Evolutionary conservation across 2,113 vertebrate species (phyloP).

Genomic region (Archilochus colubris): DNA sequence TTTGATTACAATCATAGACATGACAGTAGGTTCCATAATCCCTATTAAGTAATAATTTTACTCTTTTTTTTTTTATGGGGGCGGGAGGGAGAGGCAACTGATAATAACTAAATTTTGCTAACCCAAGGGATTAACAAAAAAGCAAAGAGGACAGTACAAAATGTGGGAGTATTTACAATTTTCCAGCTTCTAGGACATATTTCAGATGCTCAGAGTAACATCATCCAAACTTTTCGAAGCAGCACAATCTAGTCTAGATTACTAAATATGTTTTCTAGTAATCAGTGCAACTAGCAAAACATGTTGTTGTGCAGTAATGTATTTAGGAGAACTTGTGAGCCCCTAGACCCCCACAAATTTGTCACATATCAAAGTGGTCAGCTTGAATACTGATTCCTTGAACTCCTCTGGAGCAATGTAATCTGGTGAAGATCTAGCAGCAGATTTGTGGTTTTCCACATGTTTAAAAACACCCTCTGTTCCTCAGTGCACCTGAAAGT

Average conservation of each 20-base stretch:
- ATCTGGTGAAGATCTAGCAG: not conserved
- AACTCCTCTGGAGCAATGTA: not conserved
- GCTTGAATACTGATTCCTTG: not conserved
- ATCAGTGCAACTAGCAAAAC: not conserved
- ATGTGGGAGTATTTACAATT: not conserved
- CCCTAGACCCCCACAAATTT: not conserved
- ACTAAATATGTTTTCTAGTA: not conserved
- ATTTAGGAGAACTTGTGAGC: not conserved
- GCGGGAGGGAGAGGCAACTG: rapidly evolving
- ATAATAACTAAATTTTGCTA: not conserved
- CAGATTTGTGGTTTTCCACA: not conserved
- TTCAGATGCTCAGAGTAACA: not conserved
- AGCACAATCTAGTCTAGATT: too few species aligned
- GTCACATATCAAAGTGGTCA: not conserved
- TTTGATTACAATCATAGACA: not conserved
- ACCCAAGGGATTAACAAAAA: not conserved
- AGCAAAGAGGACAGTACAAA: not conserved
- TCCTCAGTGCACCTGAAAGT: not conserved
- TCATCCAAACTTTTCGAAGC: not conserved
- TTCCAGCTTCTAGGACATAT: not conserved
- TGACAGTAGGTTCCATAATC: not conserved
- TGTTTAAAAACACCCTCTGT: not conserved
- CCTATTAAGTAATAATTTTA: not conserved
- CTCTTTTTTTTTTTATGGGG: not conserved
- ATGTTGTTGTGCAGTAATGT: not conserved